Conservation (phyloP, 64 coral and sea anemone species). For the Montipora foliosa region DNA sequence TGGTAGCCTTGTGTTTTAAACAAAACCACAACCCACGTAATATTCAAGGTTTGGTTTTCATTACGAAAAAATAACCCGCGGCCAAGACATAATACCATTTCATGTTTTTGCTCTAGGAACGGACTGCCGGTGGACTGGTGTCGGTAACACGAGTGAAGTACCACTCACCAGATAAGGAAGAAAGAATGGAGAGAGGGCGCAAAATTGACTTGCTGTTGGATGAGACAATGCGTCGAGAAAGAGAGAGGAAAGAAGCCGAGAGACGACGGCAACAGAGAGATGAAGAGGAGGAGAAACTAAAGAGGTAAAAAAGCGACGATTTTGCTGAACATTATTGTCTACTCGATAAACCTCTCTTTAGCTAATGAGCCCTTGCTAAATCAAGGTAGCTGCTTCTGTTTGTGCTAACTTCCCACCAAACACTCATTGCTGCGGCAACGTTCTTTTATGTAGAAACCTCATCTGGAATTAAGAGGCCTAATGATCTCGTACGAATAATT, state of each 20-base stretch:
- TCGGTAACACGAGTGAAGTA: constrained; percentile 86
- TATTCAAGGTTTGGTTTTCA: not conserved
- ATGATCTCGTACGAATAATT: not conserved
- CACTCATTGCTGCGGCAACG: no score
- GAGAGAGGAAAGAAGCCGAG: constrained; percentile 57
- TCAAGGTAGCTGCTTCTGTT: no score
- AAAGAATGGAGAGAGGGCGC: constrained; percentile 66
- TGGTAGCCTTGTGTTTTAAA: no score
- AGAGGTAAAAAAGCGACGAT: not conserved
- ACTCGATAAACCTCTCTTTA: no score
- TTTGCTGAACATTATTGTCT: no score
- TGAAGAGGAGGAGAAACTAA: constrained; percentile 49
- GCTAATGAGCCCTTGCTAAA: no score
- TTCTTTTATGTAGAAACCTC: not conserved
- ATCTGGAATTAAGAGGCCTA: no score
- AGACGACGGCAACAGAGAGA: constrained; percentile 37
- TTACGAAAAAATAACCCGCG: not conserved
- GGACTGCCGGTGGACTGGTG: constrained; percentile 51
- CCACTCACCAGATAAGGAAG: constrained; percentile 71
- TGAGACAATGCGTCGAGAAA: constrained; percentile 60
- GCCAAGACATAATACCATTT: not conserved
- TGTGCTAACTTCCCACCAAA: no score
- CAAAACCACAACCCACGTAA: no score
- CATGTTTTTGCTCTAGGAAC: constrained; percentile 36
- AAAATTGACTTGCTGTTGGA: constrained; percentile 71